Conservation (phyloP, 2,797 vertebrate genomes). For the Falco peregrinus region DNA sequence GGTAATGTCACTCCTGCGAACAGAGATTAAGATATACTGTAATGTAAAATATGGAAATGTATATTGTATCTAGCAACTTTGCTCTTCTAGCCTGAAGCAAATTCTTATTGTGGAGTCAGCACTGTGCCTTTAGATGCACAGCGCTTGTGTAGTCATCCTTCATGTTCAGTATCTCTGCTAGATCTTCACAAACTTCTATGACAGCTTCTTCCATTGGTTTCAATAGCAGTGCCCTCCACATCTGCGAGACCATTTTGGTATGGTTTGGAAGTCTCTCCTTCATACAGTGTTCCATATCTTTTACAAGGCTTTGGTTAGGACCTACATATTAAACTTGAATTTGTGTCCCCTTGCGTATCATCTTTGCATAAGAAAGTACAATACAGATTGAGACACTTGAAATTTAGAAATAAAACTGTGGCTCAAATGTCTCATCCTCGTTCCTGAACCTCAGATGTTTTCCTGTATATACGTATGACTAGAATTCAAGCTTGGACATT, state of each 20-base stretch:
- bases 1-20: not conserved
- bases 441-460: not conserved
- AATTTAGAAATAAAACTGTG: not conserved
- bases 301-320: not conserved
- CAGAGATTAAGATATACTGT: not conserved
- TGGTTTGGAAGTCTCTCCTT: not conserved
- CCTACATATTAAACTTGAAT: not conserved
- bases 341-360: not conserved
- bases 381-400: not conserved
- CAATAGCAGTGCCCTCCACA: not conserved
- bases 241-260: not conserved
- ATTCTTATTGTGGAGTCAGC: not conserved
- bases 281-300: not conserved
- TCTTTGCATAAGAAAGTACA: not conserved
- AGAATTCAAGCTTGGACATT: not conserved
- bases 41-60: not conserved
- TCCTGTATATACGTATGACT: accelerated
- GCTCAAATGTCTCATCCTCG: not conserved
- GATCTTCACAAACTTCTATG: not conserved
- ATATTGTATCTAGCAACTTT: not conserved
- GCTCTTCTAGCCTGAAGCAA: not conserved
- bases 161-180: not conserved
- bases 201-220: not conserved
- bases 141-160: not conserved
- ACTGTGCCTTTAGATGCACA: not conserved